Base-by-base conservation (phyloP, 1,140 invertebrate genomes). In the Rhysida immarginata region DNA sequence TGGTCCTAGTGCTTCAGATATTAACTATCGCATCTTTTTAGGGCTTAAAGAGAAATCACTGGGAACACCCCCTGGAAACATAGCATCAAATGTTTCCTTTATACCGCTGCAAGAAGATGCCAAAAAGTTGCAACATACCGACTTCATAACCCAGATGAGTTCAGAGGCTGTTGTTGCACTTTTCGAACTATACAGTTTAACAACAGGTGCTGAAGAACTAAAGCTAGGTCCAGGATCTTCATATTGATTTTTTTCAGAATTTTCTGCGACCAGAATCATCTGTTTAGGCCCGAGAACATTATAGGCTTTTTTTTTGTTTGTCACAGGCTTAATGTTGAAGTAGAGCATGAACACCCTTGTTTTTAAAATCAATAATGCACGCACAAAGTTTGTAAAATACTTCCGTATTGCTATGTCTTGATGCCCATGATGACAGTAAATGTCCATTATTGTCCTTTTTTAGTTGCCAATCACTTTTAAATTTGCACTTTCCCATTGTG, bases 1-100 rank as follows among this genome's bases (percentile, higher is more conserved):
- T 46, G 60, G 61, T 29, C 52, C 61, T 23, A 64, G 54, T 50
- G 58, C 58, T 29, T 64, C 61, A 2, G 62, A 61, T 27, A 61
- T 43, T 20, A 62, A 45, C 50, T 64, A 64, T 14, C 27, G 11
- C 45, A 56, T 55, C 53, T 62, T 62, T 21, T 57, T 56, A 5
- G 26, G n/a, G 18, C 24, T 20, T 2, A 56, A 23, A 5, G 46
- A 51, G 29, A 56, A 56, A 18, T 53, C 48, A 5, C 24, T 26
- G 20, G 49, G 45, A 18, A 53, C 48, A 23, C 2, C 3, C n/a
- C 25, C 50, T 8, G 45, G 45, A 54, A 56, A 56, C 55, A 52
- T 25, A 5, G 50, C 25, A 25, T 52, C 20, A 52, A 52, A 52
- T 25, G 23, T 52, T 21, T 26, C 25, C 25, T 13, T 23, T 16